Conservation (phyloP, 2,113 vertebrate genomes). For the Cichladusa arquata region DNA sequence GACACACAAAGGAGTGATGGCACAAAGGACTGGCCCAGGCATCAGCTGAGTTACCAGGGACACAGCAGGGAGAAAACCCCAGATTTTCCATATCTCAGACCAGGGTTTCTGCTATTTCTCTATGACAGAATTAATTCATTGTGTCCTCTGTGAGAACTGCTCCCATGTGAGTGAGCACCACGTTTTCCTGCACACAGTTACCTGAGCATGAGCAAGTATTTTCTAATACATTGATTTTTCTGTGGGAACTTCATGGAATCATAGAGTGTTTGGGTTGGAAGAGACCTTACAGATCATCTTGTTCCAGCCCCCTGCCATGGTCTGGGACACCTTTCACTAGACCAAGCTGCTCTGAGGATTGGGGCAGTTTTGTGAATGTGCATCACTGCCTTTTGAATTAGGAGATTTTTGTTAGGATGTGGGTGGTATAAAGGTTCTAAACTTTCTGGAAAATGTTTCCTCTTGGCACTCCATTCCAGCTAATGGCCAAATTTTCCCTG, state of each 20-base stretch:
- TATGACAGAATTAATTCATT: not conserved
- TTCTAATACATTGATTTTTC: not conserved
- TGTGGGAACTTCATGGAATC: not conserved
- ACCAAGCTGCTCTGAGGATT: not conserved
- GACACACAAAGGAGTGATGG: not conserved
- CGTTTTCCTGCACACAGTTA: not conserved
- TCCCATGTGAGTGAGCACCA: not conserved
- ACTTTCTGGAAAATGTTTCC: slow-evolving; percentile 20
- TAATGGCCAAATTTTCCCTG: not conserved
- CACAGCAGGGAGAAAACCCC: not conserved
- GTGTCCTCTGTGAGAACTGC: not conserved
- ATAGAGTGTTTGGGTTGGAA: not conserved
- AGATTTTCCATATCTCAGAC: not conserved
- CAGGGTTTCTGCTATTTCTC: not conserved
- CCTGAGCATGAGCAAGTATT: not conserved
- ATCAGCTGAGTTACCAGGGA: not conserved
- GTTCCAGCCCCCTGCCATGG: not conserved
- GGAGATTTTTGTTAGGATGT: not conserved
- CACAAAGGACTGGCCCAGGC: not conserved
- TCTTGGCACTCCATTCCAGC: not conserved
- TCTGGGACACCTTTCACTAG: not conserved
- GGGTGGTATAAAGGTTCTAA: not conserved
- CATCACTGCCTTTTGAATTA: not conserved
- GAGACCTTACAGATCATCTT: not conserved
- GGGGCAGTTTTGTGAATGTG: not conserved